Evolutionary conservation across 2,888 invertebrate genomes (phyloP).

Genomic region (Lochmaea crataegi): DNA sequence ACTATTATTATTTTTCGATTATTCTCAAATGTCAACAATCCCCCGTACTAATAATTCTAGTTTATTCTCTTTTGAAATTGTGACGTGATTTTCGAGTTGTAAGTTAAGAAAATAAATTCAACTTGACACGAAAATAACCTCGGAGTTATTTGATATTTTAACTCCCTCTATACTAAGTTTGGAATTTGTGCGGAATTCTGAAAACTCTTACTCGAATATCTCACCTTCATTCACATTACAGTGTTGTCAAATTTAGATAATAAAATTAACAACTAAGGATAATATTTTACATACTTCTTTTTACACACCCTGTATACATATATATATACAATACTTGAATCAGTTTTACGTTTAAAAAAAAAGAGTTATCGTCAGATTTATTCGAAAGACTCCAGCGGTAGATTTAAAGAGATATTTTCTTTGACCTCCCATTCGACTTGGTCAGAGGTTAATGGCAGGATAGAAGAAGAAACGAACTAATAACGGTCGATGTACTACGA

Average conservation of each 20-base stretch:
- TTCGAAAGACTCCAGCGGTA: background rate
- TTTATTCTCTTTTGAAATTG: background rate
- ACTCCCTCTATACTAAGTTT: background rate
- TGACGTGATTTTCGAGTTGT: background rate
- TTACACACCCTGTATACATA: too few species aligned
- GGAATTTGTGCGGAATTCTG: background rate
- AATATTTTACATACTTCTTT: too few species aligned
- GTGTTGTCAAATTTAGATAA: too few species aligned
- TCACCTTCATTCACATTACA: too few species aligned
- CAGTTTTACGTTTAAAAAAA: too few species aligned
- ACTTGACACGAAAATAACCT: background rate
- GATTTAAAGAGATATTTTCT: slow-evolving; percentile 14
- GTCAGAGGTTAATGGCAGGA: slow-evolving; percentile 19
- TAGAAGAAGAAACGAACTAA: slow-evolving; percentile 1
- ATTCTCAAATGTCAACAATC: background rate
- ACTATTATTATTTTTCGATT: background rate
- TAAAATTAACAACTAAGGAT: too few species aligned
- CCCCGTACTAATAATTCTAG: background rate
- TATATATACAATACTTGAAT: too few species aligned
- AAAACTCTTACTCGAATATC: background rate
- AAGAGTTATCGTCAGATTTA: too few species aligned
- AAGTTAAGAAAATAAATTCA: background rate
- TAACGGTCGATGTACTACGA: background rate
- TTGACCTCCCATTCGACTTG: slow-evolving; percentile 22
- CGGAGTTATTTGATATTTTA: background rate